Conservation (phyloP, 2,113 vertebrate species). For the Miniopterus natalensis region DNA sequence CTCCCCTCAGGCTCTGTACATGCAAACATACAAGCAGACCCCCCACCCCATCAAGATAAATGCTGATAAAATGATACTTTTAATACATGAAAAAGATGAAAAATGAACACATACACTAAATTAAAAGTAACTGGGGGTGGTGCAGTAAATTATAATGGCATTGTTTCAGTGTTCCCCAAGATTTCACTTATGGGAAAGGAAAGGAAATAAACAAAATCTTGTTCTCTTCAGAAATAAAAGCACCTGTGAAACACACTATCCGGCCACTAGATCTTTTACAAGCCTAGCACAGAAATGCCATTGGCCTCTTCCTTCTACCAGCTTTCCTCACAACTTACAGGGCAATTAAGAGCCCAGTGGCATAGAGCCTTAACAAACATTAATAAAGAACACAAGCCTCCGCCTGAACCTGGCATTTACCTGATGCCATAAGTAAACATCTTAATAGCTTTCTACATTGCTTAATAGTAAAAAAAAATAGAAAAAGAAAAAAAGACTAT, state of each 20-base stretch:
- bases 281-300: constrained; percentile 1
- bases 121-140: neutral
- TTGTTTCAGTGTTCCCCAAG: neutral
- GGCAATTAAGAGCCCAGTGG: neutral
- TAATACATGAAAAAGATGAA: constrained; percentile 4
- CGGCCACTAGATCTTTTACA: neutral
- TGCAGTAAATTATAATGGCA: neutral
- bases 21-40: neutral
- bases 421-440: neutral
- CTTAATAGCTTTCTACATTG: constrained; percentile 71
- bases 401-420: neutral
- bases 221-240: constrained; percentile 65
- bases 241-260: constrained; percentile 80
- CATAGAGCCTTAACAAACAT: neutral
- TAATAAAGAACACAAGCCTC: neutral
- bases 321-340: neutral
- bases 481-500: neutral
- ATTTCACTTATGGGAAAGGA: constrained; percentile 2
- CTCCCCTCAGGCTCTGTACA: neutral
- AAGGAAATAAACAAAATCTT: constrained; percentile 38
- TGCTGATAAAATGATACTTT: neutral
- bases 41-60: neutral
- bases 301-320: neutral
- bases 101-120: constrained; percentile 11
- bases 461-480: constrained; percentile 21